Conservation (phyloP, 2,888 invertebrate species). For the Cerastoderma edule region DNA sequence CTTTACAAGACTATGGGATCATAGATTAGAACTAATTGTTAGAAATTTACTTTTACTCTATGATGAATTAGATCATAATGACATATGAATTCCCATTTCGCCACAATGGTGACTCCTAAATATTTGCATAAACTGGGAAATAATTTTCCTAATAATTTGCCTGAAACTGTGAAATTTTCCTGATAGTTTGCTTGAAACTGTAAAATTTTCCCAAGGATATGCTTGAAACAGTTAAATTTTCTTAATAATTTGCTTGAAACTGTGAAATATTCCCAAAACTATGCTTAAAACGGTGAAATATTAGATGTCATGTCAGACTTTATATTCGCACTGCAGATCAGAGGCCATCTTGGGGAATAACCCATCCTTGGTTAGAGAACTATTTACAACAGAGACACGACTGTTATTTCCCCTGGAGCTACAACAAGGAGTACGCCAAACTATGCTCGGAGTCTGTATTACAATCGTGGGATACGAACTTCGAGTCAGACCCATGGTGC, state of each 20-base stretch:
- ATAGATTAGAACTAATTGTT: no score
- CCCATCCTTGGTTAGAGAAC: slow-evolving; percentile 33
- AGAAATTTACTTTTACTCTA: no score
- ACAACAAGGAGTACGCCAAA: slow-evolving; percentile 25
- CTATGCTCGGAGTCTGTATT: slow-evolving; percentile 13
- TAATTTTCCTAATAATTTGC: no score
- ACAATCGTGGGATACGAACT: background rate
- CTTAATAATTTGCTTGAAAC: background rate
- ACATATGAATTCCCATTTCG: no score
- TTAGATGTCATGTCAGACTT: background rate
- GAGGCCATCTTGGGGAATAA: background rate
- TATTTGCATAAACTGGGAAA: no score
- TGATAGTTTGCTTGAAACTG: background rate
- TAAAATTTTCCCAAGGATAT: background rate
- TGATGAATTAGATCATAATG: no score
- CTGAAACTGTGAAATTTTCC: background rate
- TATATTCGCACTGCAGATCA: slow-evolving; percentile 4
- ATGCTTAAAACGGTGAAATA: background rate
- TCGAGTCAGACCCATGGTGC: slow-evolving; percentile 35
- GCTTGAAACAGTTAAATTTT: background rate
- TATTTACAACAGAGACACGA: slow-evolving; percentile 32
- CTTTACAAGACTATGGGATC: no score
- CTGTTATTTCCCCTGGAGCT: slow-evolving; percentile 40
- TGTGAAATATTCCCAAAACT: background rate
- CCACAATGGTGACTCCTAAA: no score